Evolutionary conservation across 1,140 invertebrate species (phyloP).

Genomic region (Neodiprion fabricii): DNA sequence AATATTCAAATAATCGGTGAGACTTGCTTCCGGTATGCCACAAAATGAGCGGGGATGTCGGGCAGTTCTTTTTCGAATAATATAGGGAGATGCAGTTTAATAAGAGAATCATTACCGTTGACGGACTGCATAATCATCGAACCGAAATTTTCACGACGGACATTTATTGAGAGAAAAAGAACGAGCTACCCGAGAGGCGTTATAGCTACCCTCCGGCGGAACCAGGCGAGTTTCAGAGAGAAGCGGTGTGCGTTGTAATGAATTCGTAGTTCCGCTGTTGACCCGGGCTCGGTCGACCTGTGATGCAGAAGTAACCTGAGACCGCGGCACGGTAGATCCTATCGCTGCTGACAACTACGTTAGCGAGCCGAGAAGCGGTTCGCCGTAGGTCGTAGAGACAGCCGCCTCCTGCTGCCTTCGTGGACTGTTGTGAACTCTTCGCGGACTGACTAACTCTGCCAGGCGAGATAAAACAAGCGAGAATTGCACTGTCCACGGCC

Average conservation of each 20-base stretch:
- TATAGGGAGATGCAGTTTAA: too few relatives aligned
- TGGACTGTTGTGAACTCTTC: constrained; percentile 3
- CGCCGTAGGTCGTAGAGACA: neutral
- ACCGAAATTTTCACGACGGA: too few relatives aligned
- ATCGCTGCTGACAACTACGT: constrained; percentile 55
- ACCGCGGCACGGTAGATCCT: constrained; percentile 42
- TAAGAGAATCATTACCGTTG: too few relatives aligned
- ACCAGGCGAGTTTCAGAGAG: neutral
- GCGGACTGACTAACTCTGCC: neutral
- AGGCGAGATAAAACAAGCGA: constrained; percentile 4
- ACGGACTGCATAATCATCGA: too few relatives aligned
- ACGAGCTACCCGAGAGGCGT: too few relatives aligned
- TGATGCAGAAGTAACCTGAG: constrained; percentile 50
- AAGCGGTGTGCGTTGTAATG: constrained; percentile 40
- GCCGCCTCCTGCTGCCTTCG: neutral
- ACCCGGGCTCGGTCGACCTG: constrained; percentile 33
- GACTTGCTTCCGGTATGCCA: too few relatives aligned
- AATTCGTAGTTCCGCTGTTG: constrained; percentile 37
- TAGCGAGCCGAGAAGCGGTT: constrained; percentile 36
- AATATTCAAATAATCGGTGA: too few relatives aligned
- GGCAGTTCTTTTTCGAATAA: too few relatives aligned
- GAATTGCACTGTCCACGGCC: neutral
- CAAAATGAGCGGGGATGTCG: too few relatives aligned
- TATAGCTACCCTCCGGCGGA: neutral
- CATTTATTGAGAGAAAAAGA: too few relatives aligned